Evolutionary conservation across 1,140 invertebrate genomes (phyloP).

Genomic region (Calycopis cecrops): DNA sequence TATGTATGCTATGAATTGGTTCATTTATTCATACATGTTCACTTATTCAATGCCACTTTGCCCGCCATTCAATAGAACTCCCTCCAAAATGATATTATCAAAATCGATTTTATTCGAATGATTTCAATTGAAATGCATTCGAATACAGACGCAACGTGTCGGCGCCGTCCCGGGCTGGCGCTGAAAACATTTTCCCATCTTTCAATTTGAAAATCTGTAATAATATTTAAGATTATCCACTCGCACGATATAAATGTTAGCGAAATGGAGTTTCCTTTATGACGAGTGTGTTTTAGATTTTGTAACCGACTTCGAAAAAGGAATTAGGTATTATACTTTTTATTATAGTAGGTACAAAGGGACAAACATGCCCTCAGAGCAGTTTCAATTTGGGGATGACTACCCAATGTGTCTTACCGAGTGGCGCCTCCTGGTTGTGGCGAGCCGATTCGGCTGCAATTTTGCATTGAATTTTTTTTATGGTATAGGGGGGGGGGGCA

Average conservation of each 20-base stretch:
- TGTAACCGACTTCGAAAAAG: too few species aligned
- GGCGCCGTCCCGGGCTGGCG: neutral
- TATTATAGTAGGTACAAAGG: too few species aligned
- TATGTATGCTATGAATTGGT: neutral
- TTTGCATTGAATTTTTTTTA: too few species aligned
- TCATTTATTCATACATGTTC: conserved; percentile 8
- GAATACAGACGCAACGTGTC: neutral
- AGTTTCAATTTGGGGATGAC: too few species aligned
- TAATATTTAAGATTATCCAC: conserved; percentile 3
- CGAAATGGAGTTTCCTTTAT: too few species aligned
- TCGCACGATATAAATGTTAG: neutral
- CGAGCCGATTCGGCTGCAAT: too few species aligned
- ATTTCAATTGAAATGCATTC: conserved; percentile 16
- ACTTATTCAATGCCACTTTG: conserved; percentile 4
- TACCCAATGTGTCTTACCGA: too few species aligned
- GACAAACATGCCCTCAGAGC: too few species aligned
- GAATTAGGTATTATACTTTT: too few species aligned
- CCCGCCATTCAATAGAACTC: conserved; percentile 10
- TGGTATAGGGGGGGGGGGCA: too few species aligned
- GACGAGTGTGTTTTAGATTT: too few species aligned
- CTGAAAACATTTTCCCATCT: conserved; percentile 8
- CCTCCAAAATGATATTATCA: conserved; percentile 19
- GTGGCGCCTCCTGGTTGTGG: too few species aligned
- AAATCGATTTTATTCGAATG: conserved; percentile 19
- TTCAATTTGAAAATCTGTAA: conserved; percentile 5